Conservation (phyloP, 2,113 vertebrate genomes). For the Alaudala cheleensis region DNA sequence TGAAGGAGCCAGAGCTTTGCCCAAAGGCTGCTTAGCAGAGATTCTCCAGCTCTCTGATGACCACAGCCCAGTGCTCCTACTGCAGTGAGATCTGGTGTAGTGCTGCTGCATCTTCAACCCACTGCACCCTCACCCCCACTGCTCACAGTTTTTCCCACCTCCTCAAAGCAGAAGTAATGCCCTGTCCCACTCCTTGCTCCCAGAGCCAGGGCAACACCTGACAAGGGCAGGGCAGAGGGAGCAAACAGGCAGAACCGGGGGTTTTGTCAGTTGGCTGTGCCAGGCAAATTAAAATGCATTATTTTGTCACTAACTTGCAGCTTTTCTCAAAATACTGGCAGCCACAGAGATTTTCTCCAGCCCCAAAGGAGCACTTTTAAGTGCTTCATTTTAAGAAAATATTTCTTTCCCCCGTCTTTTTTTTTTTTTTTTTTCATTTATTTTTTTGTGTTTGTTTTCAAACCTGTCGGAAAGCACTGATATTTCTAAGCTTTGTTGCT, state of each 20-base stretch:
- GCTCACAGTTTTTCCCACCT: not conserved
- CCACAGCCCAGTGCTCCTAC: rapidly evolving
- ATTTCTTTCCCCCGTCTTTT: not conserved
- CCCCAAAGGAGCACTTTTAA: conserved; percentile 59
- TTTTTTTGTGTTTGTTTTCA: conserved; percentile 53
- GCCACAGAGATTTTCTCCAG: conserved; percentile 16
- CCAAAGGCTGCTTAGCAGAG: not conserved
- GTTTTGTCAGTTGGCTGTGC: not conserved
- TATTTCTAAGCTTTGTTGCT: conserved; percentile 3
- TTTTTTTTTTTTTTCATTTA: not conserved
- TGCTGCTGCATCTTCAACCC: not conserved
- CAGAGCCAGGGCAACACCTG: not conserved
- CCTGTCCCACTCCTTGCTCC: not conserved
- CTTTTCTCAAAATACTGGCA: conserved; percentile 18
- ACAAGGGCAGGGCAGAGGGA: not conserved
- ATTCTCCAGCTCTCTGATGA: not conserved
- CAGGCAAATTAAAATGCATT: conserved; percentile 6
- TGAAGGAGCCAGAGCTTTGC: not conserved
- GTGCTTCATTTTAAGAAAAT: conserved; percentile 29
- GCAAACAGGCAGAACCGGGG: rapidly evolving
- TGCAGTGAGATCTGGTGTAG: rapidly evolving
- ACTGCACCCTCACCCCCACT: not conserved
- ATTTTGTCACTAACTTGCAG: conserved; percentile 24
- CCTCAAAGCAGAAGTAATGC: not conserved
- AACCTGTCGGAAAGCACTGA: conserved; percentile 41